A percentile compares a stretch with the other conserved stretches of the same genome.
Conservation (phyloP, 37 sponge, comb jelly and placozoan species). For the Crambe crambe region DNA sequence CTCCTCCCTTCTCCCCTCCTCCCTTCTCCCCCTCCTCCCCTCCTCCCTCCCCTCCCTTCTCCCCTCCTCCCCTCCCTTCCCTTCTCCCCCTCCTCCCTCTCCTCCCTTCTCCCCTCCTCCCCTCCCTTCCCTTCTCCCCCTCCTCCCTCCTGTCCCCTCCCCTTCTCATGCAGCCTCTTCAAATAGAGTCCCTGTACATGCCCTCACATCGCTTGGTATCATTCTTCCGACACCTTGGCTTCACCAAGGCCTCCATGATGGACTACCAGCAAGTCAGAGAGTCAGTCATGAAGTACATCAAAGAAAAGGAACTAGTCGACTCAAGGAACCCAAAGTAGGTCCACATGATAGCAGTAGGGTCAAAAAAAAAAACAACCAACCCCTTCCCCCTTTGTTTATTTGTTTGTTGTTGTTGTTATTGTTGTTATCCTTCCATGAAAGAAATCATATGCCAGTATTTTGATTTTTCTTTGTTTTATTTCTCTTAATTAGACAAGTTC, state of each 20-base stretch:
- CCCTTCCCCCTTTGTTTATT: neutral
- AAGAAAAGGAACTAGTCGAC: constrained; percentile 28
- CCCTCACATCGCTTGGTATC: constrained; percentile 23
- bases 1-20: too few species aligned
- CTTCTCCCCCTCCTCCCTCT: neutral
- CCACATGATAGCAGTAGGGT: neutral
- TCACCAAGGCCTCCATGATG: constrained; percentile 33
- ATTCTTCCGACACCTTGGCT: constrained; percentile 29
- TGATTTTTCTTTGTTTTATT: neutral
- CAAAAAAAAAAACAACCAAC: neutral
- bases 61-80: neutral
- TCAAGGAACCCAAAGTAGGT: constrained; percentile 8
- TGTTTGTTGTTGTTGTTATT: neutral
- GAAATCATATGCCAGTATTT: too few species aligned
- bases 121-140: neutral
- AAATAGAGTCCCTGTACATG: constrained; percentile 32
- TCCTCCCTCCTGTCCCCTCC: neutral
- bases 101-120: neutral
- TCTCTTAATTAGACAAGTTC: constrained; percentile 13
- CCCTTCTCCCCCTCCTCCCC: neutral
- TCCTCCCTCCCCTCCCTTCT: neutral
- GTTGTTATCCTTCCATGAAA: neutral
- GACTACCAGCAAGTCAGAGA: constrained; percentile 28
- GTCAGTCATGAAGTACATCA: constrained; percentile 42
- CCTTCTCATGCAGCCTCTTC: neutral